Conservation (phyloP, 2,797 vertebrate genomes). For the Dermochelys coriacea region DNA sequence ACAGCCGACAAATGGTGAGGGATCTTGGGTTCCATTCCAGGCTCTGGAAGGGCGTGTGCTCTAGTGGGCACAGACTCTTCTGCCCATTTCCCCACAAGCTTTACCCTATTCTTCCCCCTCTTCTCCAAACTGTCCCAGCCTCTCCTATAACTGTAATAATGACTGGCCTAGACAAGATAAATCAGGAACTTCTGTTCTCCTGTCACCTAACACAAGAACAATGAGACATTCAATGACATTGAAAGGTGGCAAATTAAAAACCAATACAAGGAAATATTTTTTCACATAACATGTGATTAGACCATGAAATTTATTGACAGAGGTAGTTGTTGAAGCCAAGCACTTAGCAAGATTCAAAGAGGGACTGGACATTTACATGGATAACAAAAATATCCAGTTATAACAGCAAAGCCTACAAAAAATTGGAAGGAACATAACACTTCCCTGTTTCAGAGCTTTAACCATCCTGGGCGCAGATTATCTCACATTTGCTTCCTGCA, state of each 20-base stretch:
- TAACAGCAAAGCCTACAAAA: neutral
- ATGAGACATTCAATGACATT: neutral
- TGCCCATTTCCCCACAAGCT: too few relatives aligned
- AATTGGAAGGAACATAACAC: neutral
- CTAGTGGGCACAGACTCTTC: too few relatives aligned
- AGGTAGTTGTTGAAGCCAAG: neutral
- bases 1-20: too few relatives aligned
- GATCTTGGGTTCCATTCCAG: too few relatives aligned
- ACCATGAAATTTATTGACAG: neutral
- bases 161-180: neutral
- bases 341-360: neutral
- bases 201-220: rapidly evolving
- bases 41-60: too few relatives aligned
- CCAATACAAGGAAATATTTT: neutral
- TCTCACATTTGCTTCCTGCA: neutral
- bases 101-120: too few relatives aligned
- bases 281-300: neutral
- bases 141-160: neutral
- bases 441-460: neutral
- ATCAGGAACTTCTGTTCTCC: neutral
- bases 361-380: too few relatives aligned
- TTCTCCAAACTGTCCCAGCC: neutral
- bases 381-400: neutral
- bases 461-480: neutral
- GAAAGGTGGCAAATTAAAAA: neutral